Evolutionary conservation across 2,888 invertebrate genomes (phyloP), one percentile per base, ranked within the genome.

Genomic region (Agrilus biguttatus): DNA sequence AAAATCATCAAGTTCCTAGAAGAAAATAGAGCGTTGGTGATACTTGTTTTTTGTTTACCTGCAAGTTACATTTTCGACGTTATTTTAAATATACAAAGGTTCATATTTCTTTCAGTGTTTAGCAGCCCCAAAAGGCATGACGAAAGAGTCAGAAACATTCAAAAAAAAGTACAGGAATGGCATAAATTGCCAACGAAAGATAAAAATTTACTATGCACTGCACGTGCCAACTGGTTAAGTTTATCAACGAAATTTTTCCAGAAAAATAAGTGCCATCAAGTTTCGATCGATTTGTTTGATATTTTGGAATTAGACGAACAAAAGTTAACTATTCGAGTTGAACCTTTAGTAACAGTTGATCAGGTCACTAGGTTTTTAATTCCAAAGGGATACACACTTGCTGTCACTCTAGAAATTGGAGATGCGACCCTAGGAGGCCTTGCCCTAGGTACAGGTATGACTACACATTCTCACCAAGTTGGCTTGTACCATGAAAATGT

Each of bases 401-500:
- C 78, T 2, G 78, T 80, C 3, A 79, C 78, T 28, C 69, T 80
- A 39, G 81, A 81, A 60, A 70, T 81, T 40, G 75, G 71, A 2
- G 81, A 81, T 58, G 80, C 80, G 17, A 80, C 80, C 5, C 62
- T 80, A 14, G 81, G 80, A 52, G 80, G 80, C 36, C 63, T 80
- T 17, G 80, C 80, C 0, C 69, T 81, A 57, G 80, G 78, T 12
- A 75, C 76, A 0, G 80, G 80, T n/a, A 81, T 81, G 80, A 80
- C 80, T 1, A 80, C 80, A 0, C 78, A 80, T 61, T 80, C 80
- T 0, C 80, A 81, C 61, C 78, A 78, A 58, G 75, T 74, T 10
- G 80, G 80, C 14, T 68, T 81, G 19, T 81, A 77, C 63, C 80
- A 80, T 55, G 81, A 81, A 59, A 74, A 72, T 1, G 70, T 81